Evolutionary conservation across 2,113 vertebrate genomes (phyloP).

Genomic region (Seriola quinqueradiata): DNA sequence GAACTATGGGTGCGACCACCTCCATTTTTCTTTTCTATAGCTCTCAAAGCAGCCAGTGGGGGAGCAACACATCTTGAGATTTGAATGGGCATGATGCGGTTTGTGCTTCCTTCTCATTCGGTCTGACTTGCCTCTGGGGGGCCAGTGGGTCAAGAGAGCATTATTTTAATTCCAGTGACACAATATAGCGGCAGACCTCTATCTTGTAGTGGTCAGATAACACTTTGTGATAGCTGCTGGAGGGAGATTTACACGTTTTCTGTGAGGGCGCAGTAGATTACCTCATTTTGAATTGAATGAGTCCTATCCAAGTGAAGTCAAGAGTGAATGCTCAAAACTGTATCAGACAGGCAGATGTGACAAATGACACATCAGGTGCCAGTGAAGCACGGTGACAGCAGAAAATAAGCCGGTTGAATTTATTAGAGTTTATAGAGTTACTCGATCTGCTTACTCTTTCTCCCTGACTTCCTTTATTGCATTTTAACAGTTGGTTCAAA

Average conservation of each 20-base stretch:
- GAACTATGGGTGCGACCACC: slow-evolving; percentile 55
- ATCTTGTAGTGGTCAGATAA: slow-evolving; percentile 66
- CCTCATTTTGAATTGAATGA: slow-evolving; percentile 13
- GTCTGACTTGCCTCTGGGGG: not conserved
- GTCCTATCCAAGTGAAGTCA: not conserved
- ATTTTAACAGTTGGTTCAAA: slow-evolving; percentile 55
- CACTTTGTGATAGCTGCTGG: slow-evolving; percentile 56
- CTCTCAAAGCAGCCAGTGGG: not conserved
- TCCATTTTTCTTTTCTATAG: slow-evolving; percentile 52
- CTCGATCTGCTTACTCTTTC: slow-evolving; percentile 20
- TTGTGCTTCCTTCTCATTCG: slow-evolving; percentile 15
- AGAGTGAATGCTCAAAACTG: not conserved
- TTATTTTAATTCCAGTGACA: slow-evolving; percentile 62
- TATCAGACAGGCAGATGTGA: slow-evolving; percentile 8
- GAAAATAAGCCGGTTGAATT: slow-evolving; percentile 10
- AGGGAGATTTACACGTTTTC: slow-evolving; percentile 60
- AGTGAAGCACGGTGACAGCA: not conserved
- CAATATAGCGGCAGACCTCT: slow-evolving; percentile 32
- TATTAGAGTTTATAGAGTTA: slow-evolving; percentile 25
- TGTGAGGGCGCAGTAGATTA: not conserved
- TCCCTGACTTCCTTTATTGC: slow-evolving; percentile 15
- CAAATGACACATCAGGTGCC: not conserved
- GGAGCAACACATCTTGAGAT: slow-evolving; percentile 8
- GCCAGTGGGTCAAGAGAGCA: slow-evolving; percentile 63
- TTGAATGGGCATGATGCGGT: not conserved